A percentile compares a stretch with the other conserved stretches of the same genome.
phyloP scores from a whole-genome alignment of 2,797 vertebrate genomes.

The Fringilla coelebs region DNA sequence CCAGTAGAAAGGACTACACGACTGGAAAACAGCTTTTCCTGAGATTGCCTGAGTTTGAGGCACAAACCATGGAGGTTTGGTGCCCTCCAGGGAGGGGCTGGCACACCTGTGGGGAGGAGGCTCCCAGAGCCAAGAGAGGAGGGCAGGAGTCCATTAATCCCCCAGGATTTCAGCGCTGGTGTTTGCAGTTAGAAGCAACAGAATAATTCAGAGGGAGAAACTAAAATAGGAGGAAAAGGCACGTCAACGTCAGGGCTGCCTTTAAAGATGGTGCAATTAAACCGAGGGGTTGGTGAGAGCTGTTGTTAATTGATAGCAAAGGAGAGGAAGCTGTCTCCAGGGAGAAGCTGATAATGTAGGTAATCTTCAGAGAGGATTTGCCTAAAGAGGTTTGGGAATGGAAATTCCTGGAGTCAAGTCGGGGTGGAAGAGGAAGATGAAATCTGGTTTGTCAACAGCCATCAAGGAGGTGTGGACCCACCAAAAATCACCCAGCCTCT shows the following conservation, averaged over 20 bases:
- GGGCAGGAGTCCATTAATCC: not conserved
- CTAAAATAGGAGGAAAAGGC: not conserved
- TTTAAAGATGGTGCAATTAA: constrained; percentile 26
- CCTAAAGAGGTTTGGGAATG: constrained; percentile 30
- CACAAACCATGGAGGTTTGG: not conserved
- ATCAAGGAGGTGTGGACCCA: not conserved
- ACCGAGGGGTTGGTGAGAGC: not conserved
- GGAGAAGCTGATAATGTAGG: constrained; percentile 48
- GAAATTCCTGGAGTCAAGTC: constrained; percentile 7
- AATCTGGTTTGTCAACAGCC: constrained; percentile 27
- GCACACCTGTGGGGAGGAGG: not conserved
- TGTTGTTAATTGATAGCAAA: constrained; percentile 44
- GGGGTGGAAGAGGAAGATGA: not conserved
- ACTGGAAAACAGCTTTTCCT: not conserved
- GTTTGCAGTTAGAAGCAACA: not conserved
- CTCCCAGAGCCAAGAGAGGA: not conserved
- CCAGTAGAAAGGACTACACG: not conserved
- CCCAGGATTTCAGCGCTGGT: not conserved
- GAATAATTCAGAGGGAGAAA: not conserved
- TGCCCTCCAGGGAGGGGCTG: not conserved
- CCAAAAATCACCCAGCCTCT: not conserved
- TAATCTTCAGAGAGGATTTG: constrained; percentile 65
- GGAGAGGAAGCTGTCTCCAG: constrained; percentile 23
- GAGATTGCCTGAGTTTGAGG: not conserved
- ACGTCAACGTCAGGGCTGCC: not conserved